Evolutionary conservation across 2,888 invertebrate genomes (phyloP).

Genomic region (Chrysolina americana): DNA sequence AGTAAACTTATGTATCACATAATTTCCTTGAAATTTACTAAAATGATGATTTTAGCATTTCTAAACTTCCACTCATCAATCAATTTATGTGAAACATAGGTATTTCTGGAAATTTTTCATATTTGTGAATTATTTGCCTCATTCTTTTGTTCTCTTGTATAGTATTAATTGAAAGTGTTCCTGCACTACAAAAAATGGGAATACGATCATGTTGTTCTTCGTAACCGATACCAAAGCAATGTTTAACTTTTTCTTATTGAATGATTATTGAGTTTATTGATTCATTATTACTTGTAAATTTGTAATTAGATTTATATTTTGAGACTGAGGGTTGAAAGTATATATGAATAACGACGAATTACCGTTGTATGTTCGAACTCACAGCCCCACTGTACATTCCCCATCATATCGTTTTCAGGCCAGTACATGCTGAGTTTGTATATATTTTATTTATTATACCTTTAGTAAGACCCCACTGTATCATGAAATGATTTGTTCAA

Average conservation of each 20-base stretch:
- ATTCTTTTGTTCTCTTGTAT: conserved; percentile 47
- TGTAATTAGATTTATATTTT: conserved; percentile 69
- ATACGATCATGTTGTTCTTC: conserved; percentile 65
- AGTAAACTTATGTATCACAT: neutral
- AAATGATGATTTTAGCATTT: too few relatives aligned
- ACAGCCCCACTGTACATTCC: conserved; percentile 67
- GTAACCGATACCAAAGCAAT: conserved; percentile 72
- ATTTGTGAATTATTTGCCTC: conserved; percentile 22
- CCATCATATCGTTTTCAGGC: conserved; percentile 67
- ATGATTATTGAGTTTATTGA: conserved; percentile 67
- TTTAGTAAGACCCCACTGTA: conserved; percentile 53
- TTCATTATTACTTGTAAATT: conserved; percentile 64
- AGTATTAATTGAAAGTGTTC: conserved; percentile 48
- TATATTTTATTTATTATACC: conserved; percentile 55
- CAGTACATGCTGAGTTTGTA: conserved; percentile 63
- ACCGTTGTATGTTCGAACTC: conserved; percentile 47
- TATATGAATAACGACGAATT: conserved; percentile 2
- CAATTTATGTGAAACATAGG: too few relatives aligned
- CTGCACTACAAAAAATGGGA: conserved; percentile 51
- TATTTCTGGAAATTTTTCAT: neutral
- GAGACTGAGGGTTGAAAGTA: conserved; percentile 66
- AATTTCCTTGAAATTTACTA: neutral
- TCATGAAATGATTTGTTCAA: conserved; percentile 58
- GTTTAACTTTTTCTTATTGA: conserved; percentile 68
- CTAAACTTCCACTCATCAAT: too few relatives aligned